phyloP scores from a whole-genome alignment of 2,888 invertebrate genomes.

The Nipponacmea schrenckii region DNA sequence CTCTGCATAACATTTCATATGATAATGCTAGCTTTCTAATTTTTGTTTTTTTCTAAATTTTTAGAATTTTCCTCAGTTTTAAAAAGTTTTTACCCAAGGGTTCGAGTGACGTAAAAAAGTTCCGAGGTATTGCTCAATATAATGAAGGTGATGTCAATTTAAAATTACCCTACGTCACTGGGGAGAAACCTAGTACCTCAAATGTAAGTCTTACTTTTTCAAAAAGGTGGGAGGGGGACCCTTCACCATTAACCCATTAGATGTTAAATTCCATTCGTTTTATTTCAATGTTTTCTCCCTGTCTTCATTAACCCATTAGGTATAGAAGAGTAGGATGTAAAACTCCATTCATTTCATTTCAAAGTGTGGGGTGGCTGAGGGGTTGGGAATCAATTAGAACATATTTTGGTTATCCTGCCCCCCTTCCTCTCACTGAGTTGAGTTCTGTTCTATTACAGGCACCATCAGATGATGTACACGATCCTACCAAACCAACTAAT shows the following conservation, averaged over 20 bases:
- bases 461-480: conserved; percentile 14
- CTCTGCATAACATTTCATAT: too few relatives aligned
- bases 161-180: conserved; percentile 33
- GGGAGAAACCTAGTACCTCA: conserved; percentile 25
- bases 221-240: not conserved
- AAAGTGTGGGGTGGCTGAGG: not conserved
- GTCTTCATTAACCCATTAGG: too few relatives aligned
- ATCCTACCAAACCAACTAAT: conserved; percentile 42
- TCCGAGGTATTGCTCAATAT: conserved; percentile 43
- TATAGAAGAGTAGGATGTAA: too few relatives aligned
- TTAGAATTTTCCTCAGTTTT: conserved; percentile 29
- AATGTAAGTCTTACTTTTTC: conserved; percentile 28
- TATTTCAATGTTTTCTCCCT: too few relatives aligned
- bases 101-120: conserved; percentile 19
- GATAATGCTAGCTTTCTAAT: too few relatives aligned
- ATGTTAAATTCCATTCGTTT: too few relatives aligned
- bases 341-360: too few relatives aligned
- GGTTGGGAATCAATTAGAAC: not conserved
- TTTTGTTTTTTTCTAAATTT: too few relatives aligned
- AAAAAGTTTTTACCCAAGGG: conserved; percentile 30
- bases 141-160: conserved; percentile 46
- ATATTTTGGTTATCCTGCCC: not conserved
- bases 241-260: too few relatives aligned
- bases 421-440: not conserved
- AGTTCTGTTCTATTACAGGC: conserved; percentile 10